A percentile compares a stretch with the other conserved stretches of the same genome.
Conservation (phyloP, 2,113 vertebrate genomes). For the Corythaeola cristata region DNA sequence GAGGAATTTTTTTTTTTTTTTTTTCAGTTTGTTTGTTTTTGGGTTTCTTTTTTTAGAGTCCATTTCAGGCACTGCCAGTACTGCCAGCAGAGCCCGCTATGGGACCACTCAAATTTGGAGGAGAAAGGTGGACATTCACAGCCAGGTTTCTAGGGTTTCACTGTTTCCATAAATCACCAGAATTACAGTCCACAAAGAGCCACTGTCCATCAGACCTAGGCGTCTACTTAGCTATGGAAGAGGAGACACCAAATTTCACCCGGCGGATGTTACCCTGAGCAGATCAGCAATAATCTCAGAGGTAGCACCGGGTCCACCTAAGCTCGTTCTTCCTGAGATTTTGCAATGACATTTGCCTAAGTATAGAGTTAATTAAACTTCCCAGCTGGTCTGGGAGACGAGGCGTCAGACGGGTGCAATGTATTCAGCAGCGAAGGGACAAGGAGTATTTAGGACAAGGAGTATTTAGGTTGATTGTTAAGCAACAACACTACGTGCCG, state of each 20-base stretch:
- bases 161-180: neutral
- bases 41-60: neutral
- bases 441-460: slow-evolving; percentile 59
- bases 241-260: neutral
- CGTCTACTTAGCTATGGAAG: neutral
- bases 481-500: slow-evolving; percentile 51
- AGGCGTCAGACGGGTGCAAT: neutral
- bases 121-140: slow-evolving; percentile 18
- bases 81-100: slow-evolving; percentile 58
- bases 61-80: slow-evolving; percentile 10
- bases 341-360: neutral
- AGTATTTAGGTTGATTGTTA: slow-evolving; percentile 63
- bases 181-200: neutral
- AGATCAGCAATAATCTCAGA: neutral
- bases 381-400: neutral
- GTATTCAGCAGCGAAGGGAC: neutral
- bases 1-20: neutral
- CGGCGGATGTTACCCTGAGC: neutral
- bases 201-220: neutral
- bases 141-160: neutral
- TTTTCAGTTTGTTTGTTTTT: neutral
- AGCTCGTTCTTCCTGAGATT: neutral
- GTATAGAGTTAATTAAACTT: neutral
- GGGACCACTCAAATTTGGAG: slow-evolving; percentile 49
- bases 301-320: neutral